These are phyloP conservation scores for Rhombomys opimus DNA, from an alignment of 2,113 vertebrate species.

Conservation along the genomic window DNA sequence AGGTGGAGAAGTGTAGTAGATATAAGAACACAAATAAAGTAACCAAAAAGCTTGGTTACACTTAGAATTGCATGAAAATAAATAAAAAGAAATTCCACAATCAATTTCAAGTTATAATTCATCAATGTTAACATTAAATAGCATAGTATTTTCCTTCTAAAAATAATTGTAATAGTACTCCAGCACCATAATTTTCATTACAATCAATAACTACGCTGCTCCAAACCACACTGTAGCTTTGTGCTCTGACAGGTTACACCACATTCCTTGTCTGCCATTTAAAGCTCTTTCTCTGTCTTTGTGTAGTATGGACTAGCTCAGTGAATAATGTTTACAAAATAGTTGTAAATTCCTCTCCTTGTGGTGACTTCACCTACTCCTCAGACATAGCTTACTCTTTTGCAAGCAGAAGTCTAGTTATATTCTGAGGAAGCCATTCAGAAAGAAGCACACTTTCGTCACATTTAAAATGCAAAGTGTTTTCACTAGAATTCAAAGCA, in stretches of 20 bases:
- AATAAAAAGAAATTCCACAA: conserved; percentile 32
- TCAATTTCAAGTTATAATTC: background rate
- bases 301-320: background rate
- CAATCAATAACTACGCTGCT: background rate
- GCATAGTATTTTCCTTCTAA: conserved; percentile 28
- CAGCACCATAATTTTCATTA: conserved; percentile 21
- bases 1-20: no score
- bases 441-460: conserved; percentile 27
- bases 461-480: conserved; percentile 47
- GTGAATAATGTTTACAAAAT: background rate
- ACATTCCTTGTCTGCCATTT: background rate
- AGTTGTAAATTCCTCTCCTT: background rate
- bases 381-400: conserved; percentile 35
- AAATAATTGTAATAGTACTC: background rate
- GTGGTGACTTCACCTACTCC: background rate
- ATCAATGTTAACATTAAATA: background rate
- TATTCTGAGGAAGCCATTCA: conserved; percentile 37
- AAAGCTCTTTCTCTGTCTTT: background rate
- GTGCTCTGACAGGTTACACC: background rate
- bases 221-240: background rate
- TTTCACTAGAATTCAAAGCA: conserved; percentile 59
- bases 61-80: background rate
- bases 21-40: no score
- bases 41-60: no score
- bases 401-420: conserved; percentile 50